A percentile compares a stretch with the other conserved stretches of the same genome.
These are phyloP conservation scores for Epistrophe grossulariae DNA, from an alignment of 2,888 invertebrate genomes.

Conservation along the genomic window DNA sequence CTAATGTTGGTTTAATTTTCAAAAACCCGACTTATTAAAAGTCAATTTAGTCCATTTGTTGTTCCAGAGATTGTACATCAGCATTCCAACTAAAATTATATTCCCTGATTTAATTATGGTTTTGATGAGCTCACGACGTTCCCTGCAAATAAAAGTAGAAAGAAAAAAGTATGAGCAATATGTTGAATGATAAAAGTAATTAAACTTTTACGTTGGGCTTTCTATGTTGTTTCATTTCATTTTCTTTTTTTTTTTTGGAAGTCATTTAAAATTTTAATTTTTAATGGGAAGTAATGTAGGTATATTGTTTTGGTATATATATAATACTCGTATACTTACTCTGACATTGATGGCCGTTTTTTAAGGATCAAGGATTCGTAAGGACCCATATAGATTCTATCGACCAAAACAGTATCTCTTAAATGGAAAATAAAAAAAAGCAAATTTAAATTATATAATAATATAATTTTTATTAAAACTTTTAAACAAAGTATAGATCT, in stretches of 20 bases:
- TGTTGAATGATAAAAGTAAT: slow-evolving; percentile 28
- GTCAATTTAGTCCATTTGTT: slow-evolving; percentile 83
- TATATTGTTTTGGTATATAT: neutral
- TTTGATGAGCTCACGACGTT: slow-evolving; percentile 79
- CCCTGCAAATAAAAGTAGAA: slow-evolving; percentile 75
- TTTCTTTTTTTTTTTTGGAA: neutral
- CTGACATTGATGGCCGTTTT: slow-evolving; percentile 66
- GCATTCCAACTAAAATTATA: slow-evolving; percentile 81
- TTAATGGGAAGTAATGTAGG: neutral
- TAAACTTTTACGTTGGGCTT: slow-evolving; percentile 4
- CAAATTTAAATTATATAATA: neutral
- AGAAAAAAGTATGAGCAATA: neutral
- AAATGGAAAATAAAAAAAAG: neutral
- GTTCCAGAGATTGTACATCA: slow-evolving; percentile 82
- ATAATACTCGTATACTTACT: slow-evolving; percentile 50
- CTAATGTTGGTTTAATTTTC: slow-evolving; percentile 14
- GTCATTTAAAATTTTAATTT: slow-evolving; percentile 40
- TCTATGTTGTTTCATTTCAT: neutral
- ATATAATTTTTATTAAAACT: neutral
- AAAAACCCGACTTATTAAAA: slow-evolving; percentile 77
- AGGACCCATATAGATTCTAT: slow-evolving; percentile 70
- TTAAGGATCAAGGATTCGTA: slow-evolving; percentile 76
- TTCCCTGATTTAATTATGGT: slow-evolving; percentile 81
- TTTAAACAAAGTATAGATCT: neutral
- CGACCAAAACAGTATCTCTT: slow-evolving; percentile 46